phyloP scores from a whole-genome alignment of 2,113 vertebrate genomes.

The Elanus axillaris region DNA sequence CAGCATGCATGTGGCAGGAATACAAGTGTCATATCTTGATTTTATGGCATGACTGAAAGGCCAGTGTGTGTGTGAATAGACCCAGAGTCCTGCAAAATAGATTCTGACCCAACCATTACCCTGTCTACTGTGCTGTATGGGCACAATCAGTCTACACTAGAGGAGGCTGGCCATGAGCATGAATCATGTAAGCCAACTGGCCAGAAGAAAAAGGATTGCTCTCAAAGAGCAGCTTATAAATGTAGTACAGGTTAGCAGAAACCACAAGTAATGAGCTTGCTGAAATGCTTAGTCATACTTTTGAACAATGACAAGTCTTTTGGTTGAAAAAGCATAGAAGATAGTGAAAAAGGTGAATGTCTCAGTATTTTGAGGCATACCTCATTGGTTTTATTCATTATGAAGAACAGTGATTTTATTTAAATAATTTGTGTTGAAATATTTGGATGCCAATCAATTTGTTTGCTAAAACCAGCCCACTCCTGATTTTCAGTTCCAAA shows the following conservation, averaged over 20 bases:
- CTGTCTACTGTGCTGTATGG: background rate
- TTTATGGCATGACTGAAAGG: background rate
- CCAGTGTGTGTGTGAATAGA: background rate
- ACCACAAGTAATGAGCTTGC: background rate
- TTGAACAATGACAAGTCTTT: background rate
- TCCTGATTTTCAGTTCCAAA: background rate
- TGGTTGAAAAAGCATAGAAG: background rate
- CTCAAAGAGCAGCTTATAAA: background rate
- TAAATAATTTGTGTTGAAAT: background rate
- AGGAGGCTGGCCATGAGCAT: accelerated
- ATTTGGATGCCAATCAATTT: background rate
- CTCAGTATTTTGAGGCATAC: background rate
- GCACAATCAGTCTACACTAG: background rate
- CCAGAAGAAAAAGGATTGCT: background rate
- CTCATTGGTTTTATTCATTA: background rate
- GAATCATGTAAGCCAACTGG: background rate
- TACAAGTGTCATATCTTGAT: background rate
- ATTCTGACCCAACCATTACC: background rate
- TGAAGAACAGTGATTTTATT: background rate
- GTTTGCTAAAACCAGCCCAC: background rate
- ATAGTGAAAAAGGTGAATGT: background rate
- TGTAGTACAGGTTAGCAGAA: background rate
- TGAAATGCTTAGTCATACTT: background rate
- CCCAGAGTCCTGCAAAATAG: background rate
- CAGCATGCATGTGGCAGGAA: background rate